These are phyloP conservation scores for Philypnodon macrostomus DNA, from an alignment of 2,797 vertebrate species.

Conservation along the genomic window DNA sequence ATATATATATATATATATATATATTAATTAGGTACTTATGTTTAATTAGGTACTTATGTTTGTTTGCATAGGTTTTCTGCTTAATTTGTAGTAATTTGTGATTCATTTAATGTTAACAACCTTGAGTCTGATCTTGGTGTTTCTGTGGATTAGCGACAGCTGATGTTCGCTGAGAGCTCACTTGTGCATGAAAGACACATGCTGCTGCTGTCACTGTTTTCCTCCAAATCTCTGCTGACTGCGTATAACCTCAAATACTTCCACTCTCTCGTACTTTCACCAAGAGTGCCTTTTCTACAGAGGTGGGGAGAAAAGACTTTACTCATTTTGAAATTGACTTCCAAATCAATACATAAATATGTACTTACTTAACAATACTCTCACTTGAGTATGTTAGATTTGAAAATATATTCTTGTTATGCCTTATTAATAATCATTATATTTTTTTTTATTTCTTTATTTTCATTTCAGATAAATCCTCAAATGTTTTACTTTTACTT, in stretches of 20 bases:
- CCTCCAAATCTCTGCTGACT: conserved; percentile 65
- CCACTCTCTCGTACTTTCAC: conserved; percentile 55
- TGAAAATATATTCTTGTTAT: no score
- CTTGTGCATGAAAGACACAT: conserved; percentile 59
- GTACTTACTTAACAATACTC: no score
- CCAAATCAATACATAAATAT: no score
- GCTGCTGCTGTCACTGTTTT: conserved; percentile 42
- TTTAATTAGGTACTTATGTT: conserved; percentile 5
- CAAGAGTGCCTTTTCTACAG: conserved; percentile 56
- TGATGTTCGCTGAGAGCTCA: conserved; percentile 38
- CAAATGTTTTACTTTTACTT: no score
- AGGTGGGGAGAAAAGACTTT: no score
- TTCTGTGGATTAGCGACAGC: conserved; percentile 12
- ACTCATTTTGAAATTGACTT: no score
- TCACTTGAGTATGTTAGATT: no score
- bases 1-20: no score
- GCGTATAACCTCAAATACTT: conserved; percentile 79
- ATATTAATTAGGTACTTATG: no score
- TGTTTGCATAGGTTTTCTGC: conserved; percentile 15
- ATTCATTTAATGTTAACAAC: conserved; percentile 18
- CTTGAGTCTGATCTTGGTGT: neutral
- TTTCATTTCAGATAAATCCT: no score
- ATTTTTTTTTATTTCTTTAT: no score
- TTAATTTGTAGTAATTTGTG: conserved; percentile 17
- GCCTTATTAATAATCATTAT: no score